phyloP scores from a whole-genome alignment of 1,140 invertebrate genomes.

The Eurytemora carolleeae region DNA sequence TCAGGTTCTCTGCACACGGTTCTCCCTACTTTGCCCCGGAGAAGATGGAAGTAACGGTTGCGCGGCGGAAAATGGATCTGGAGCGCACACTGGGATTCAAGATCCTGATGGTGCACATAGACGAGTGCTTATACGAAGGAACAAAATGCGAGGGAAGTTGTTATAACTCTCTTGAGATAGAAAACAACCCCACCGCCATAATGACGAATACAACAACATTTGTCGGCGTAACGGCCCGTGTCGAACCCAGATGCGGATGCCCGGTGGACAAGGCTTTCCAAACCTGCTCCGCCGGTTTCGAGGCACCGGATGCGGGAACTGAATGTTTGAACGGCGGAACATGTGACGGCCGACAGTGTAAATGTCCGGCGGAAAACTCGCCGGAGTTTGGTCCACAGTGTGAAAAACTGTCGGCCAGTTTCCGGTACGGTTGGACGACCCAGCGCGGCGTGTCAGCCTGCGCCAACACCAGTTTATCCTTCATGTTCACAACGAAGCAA shows the following conservation, averaged over 20 bases:
- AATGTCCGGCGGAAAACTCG: constrained; percentile 13
- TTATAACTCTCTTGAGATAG: constrained; percentile 44
- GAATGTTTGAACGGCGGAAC: constrained; percentile 13
- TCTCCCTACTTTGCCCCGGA: constrained; percentile 72
- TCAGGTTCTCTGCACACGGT: constrained; percentile 71
- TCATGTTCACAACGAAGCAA: constrained; percentile 13
- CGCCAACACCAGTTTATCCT: constrained; percentile 9
- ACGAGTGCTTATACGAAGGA: constrained; percentile 42
- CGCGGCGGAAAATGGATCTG: constrained; percentile 40
- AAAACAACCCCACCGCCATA: constrained; percentile 47
- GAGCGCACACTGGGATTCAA: constrained; percentile 45
- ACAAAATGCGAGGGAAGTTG: constrained; percentile 39
- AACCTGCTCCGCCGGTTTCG: not conserved
- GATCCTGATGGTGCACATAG: constrained; percentile 64
- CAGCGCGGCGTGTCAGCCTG: constrained; percentile 11
- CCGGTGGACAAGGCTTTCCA: not conserved
- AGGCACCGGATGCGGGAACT: not conserved
- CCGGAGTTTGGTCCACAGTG: constrained; percentile 23
- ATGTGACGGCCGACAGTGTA: constrained; percentile 4
- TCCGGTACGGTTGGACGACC: constrained; percentile 14
- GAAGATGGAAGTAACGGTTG: constrained; percentile 56
- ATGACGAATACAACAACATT: constrained; percentile 75
- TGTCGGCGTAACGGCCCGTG: constrained; percentile 58
- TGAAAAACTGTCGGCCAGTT: constrained; percentile 20
- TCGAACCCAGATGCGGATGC: constrained; percentile 44